Evolutionary conservation across 2,113 vertebrate species (phyloP), one percentile per base, ranked within the genome.

Genomic region (Diadophis punctatus): DNA sequence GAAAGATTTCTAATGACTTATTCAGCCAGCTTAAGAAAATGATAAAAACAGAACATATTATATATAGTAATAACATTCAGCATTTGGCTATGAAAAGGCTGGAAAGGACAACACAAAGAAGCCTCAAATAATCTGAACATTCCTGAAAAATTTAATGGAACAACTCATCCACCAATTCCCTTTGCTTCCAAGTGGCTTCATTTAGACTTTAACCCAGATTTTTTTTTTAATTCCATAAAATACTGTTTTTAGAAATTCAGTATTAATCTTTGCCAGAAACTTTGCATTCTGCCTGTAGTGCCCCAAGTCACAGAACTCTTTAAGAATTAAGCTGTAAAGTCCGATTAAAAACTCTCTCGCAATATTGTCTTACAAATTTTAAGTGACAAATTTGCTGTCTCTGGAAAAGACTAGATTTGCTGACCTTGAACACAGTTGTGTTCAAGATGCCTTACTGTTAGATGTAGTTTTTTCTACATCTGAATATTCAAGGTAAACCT

Each of bases 51-150:
- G 91, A 58, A 92, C 95, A 95, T 94, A 94, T 12, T 91, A 93
- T 91, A 95, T 12, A 89, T 39, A 91, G 95, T 95, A 96, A 97
- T 97, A 92, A 95, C 93, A 88, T 93, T 97, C 87, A 93, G 94
- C 84, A 95, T 95, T 94, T 52, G 74, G 27, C 60, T 56, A 90
- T 10, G 14, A 1, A 93, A 94, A 92, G 89, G 94, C 84, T 93
- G 86, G 89, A 88, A 84, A 93, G 30, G 92, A 30, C 58, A 34
- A 23, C 1, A 87, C 86, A 51, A n/a, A 86, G 93, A 92, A 94
- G 94, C 95, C 34, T 95, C 95, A 96, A 30, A 84, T 30, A 60
- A 55, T 87, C 27, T 87, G 8, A 92, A 4, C 16, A 39, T 4
- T 86, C 68, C 18, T 10, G 0, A 0, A 63, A 88, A 5, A 87